Evolutionary conservation across 2,797 vertebrate genomes (phyloP).

Genomic region (Adrianichthys oophorus): DNA sequence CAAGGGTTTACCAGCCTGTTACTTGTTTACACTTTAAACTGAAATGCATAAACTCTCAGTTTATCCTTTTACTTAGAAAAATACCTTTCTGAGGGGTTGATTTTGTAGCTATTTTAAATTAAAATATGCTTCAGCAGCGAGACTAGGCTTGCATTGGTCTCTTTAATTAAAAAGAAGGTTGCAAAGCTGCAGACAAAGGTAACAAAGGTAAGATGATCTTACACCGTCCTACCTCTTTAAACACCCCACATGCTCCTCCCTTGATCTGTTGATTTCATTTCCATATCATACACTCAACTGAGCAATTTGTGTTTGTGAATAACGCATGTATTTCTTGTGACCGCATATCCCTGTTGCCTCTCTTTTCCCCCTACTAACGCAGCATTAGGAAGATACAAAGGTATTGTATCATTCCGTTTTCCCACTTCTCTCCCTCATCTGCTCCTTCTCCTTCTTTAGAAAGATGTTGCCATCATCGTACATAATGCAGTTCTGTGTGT

Average conservation of each 20-base stretch:
- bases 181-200: not conserved
- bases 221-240: slow-evolving; percentile 40
- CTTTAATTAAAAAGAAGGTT: slow-evolving; percentile 7
- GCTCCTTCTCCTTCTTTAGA: not conserved
- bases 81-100: too few species aligned
- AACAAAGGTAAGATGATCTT: slow-evolving; percentile 32
- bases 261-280: slow-evolving; percentile 30
- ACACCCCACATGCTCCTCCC: slow-evolving; percentile 23
- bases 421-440: slow-evolving; percentile 28
- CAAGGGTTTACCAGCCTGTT: too few species aligned
- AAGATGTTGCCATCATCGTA: not conserved
- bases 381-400: slow-evolving; percentile 99
- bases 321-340: slow-evolving; percentile 49
- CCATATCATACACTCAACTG: slow-evolving; percentile 6
- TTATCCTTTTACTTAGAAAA: too few species aligned
- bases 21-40: too few species aligned
- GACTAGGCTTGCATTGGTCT: too few species aligned
- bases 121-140: too few species aligned
- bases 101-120: too few species aligned
- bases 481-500: slow-evolving; percentile 14
- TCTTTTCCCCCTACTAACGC: slow-evolving; percentile 80
- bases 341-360: slow-evolving; percentile 62
- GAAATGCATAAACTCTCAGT: too few species aligned
- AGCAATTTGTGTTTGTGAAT: slow-evolving; percentile 25
- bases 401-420: slow-evolving; percentile 78